A percentile compares a stretch with the other conserved stretches of the same genome.
Conservation (phyloP, 2,797 vertebrate species). For the Schizopygopsis malacanthus region DNA sequence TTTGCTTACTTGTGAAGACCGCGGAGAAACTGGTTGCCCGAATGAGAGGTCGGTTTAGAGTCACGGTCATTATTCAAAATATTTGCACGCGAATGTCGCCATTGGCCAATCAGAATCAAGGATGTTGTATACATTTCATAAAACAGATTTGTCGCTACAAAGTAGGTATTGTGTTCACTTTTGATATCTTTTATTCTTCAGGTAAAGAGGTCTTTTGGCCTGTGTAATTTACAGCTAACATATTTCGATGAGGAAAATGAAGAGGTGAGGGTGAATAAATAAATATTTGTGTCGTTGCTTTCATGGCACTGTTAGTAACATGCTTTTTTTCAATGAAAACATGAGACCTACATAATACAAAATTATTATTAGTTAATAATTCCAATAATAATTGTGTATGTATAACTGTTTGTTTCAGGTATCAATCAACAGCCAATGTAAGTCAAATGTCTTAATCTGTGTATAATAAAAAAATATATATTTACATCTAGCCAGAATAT, state of each 20-base stretch:
- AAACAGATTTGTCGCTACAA: neutral
- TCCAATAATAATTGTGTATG: neutral
- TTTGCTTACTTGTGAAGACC: neutral
- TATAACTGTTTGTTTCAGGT: constrained; percentile 77
- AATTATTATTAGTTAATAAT: neutral
- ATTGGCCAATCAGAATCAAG: neutral
- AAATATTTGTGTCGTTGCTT: neutral
- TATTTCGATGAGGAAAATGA: constrained; percentile 95
- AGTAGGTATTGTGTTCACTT: neutral
- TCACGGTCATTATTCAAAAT: neutral
- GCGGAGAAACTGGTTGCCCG: neutral
- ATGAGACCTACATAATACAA: no score
- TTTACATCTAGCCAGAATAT: neutral
- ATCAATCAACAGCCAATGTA: constrained; percentile 92
- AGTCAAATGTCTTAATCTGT: constrained; percentile 55
- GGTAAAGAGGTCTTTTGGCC: constrained; percentile 92
- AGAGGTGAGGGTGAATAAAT: constrained; percentile 81
- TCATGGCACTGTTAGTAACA: neutral
- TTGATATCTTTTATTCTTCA: constrained; percentile 62
- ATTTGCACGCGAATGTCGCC: neutral
- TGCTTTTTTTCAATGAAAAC: no score
- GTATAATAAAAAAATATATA: neutral
- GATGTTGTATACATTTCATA: neutral
- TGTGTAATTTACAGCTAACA: constrained; percentile 90
- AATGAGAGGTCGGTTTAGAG: no score